Evolutionary conservation across 2,888 invertebrate species (phyloP), one percentile per base, ranked within the genome.

Genomic region (Dioctria linearis): DNA sequence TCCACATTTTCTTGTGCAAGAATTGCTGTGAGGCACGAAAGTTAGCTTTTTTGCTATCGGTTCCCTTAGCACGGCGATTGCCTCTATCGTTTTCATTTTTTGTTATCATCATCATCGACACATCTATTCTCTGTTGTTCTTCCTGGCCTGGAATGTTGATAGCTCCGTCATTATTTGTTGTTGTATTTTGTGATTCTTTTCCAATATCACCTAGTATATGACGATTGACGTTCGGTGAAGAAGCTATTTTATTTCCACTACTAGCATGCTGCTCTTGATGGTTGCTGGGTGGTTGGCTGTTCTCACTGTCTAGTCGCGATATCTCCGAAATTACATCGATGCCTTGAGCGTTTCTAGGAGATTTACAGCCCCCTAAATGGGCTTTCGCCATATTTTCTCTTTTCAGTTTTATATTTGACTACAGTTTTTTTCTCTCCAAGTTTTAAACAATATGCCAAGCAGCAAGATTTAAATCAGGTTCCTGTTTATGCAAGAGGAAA

Each of bases 21-120:
- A 86, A 86, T 81, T 86, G 87, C 82, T 88, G 88, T 40, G 88
- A 88, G 78, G 88, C 86, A 81, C 88, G 88, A 82, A 88, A 88
- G 80, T 88, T 88, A 84, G 69, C 43, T 73, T 80, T 80, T 71
- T 76, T 80, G 73, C 54, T 57, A 4, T 54, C 54, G 25, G n/a
- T 69, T 6, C 25, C 37, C 9, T 51, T 75, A 49, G 39, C 37
- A 42, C 49, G n/a, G 37, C 76, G 57, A 65, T 59, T 65, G 5
- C 54, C 54, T 25, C 69, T 76, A 51, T 63, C 42, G 8, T 57
- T 75, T n/a, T 59, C 73, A 75, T 57, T 57, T 42, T 9, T 75
- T 11, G 71, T 69, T 40, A 8, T 25, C 8, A 8, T 5, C 5
- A 39, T 3, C 57, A 8, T 25, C 8, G 39, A 5, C 5, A 39